Evolutionary conservation across 2,113 vertebrate species (phyloP), one percentile per base, ranked within the genome.

Genomic region (Podocnemis expansa): DNA sequence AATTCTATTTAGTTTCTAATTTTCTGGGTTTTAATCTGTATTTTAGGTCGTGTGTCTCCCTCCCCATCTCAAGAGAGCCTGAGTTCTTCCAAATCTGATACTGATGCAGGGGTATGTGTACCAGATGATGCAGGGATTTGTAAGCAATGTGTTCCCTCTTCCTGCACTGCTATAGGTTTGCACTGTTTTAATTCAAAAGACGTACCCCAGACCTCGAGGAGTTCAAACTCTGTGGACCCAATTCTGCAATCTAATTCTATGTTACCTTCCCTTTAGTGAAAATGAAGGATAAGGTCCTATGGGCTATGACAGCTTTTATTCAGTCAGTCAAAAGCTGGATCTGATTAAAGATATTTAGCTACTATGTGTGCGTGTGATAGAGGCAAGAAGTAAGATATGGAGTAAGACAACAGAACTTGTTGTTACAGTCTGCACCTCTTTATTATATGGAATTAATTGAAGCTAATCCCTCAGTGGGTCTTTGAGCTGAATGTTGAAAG

Each of bases 41-140:
- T 98, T 98, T 91, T 94, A 99, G 99, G 99, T 89, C 99, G 99
- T 47, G 99, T 99, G 90, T 99, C 99, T 38, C 99, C 99, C 6
- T 99, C 99, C 51, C 99, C 99, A 2, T 99, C 99, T 98, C 99
- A 99, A 97, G 99, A 99, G 98, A 99, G 99, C 96, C 96, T 99
- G 96, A 99, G 98, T 96, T 99, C 99, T 76, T 99, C 99, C 13
- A 99, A 99, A 97, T 99, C 99, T 80, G 99, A 99, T 93, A 99
- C 99, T 0, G 99, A 99, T 85, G 97, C 97, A 34, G 99, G 98
- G 98, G 99, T 99, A 98, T 21, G 98, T 98, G 31, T 19, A 2
- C 6, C 3, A 10, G 6, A 13, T 24, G 1, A n/a, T 4, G 49
- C 21, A 54, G 49, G 49, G n/a, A 43, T 9, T 21, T 80, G 43